phyloP scores from a whole-genome alignment of 2,113 vertebrate species.

The Tinamus guttatus region DNA sequence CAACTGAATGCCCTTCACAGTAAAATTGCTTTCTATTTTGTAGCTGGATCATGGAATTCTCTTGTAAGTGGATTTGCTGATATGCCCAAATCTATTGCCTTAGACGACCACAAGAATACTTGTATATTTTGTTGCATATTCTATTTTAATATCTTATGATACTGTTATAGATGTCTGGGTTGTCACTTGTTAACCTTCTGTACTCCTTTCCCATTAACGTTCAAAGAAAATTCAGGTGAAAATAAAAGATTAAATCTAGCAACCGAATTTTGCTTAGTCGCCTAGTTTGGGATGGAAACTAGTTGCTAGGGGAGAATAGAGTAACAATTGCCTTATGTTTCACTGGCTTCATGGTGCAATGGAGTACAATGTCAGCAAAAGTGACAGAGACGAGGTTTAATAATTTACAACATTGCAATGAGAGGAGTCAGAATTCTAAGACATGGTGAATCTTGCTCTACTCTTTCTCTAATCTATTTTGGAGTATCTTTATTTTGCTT shows the following conservation, averaged over 20 bases:
- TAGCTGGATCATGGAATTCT: neutral
- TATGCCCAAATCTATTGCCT: neutral
- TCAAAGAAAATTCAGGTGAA: neutral
- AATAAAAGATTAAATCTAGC: neutral
- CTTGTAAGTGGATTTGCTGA: neutral
- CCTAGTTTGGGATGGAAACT: neutral
- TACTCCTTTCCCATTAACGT: neutral
- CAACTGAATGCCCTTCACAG: neutral
- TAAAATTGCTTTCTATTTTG: neutral
- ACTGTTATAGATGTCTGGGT: neutral
- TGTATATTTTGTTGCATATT: neutral
- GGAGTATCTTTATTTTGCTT: neutral
- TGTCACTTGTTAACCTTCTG: neutral
- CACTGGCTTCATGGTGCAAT: neutral
- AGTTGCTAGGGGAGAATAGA: neutral
- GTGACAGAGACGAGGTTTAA: neutral
- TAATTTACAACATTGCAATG: neutral
- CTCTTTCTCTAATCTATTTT: neutral
- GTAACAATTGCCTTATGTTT: neutral
- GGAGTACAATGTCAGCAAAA: accelerated
- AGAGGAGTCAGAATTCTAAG: neutral
- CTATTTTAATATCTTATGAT: neutral
- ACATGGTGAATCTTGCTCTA: neutral
- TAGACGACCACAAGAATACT: neutral
- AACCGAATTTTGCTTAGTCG: neutral